Conservation (phyloP, 2,113 vertebrate genomes). For the Indri indri region DNA sequence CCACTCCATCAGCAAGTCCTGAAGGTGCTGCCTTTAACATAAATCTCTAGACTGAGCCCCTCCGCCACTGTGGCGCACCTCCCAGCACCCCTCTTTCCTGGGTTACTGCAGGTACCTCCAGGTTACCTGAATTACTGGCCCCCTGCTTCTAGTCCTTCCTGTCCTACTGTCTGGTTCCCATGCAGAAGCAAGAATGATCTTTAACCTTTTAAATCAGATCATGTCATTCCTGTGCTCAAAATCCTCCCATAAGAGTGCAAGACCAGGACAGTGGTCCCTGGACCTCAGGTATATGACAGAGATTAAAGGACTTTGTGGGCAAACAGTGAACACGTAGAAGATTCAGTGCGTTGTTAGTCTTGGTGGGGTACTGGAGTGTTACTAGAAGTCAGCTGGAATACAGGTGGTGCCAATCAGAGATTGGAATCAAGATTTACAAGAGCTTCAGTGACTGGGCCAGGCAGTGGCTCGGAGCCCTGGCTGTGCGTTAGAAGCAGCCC, state of each 20-base stretch:
- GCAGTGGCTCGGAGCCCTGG: neutral
- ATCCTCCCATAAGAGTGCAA: neutral
- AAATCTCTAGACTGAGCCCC: neutral
- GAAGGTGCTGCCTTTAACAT: too few species aligned
- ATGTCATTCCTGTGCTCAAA: neutral
- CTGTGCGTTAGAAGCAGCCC: neutral
- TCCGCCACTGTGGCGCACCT: too few species aligned
- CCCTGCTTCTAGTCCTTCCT: neutral
- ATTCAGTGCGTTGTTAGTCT: neutral
- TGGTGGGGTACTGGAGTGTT: too few species aligned
- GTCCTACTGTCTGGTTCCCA: neutral
- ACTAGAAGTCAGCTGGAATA: neutral
- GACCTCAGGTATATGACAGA: neutral
- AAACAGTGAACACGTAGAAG: neutral
- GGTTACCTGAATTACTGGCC: neutral
- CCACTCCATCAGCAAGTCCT: neutral
- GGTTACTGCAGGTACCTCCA: neutral
- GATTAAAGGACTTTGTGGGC: too few species aligned
- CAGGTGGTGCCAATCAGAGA: too few species aligned
- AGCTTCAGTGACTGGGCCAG: too few species aligned
- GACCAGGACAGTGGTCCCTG: neutral
- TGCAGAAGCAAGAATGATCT: neutral
- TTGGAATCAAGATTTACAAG: neutral
- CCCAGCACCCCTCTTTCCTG: neutral
- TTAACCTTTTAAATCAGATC: neutral